Percentiles rank a stretch among this genome's conserved stretches.
These are phyloP conservation scores for Cyanistes caeruleus DNA, from an alignment of 2,113 vertebrate genomes.

Conservation along the genomic window DNA sequence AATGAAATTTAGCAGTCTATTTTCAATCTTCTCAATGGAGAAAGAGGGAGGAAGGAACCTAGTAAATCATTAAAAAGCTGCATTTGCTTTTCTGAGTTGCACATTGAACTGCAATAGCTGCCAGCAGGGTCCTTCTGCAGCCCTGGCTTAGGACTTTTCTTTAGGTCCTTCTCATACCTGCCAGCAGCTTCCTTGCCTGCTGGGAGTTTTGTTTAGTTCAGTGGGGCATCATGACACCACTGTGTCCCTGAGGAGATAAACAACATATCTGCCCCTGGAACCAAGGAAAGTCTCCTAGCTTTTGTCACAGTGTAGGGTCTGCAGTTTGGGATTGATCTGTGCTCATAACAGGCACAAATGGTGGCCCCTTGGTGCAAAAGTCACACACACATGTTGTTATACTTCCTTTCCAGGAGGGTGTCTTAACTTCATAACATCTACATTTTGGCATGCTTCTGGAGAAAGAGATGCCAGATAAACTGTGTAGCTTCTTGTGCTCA, in stretches of 20 bases:
- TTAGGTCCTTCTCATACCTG: background rate
- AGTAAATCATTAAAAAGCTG: background rate
- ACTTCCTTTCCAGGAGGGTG: background rate
- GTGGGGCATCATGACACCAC: rapidly evolving
- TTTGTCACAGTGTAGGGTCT: background rate
- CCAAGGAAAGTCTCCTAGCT: background rate
- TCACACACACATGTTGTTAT: background rate
- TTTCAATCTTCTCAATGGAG: background rate
- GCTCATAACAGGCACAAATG: background rate
- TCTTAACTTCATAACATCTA: background rate
- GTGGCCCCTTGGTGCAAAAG: background rate
- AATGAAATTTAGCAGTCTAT: background rate
- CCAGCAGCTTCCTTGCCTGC: background rate
- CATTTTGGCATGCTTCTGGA: background rate
- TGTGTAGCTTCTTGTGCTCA: background rate
- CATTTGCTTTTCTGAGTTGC: background rate
- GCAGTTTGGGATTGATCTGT: background rate
- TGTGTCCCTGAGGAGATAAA: background rate
- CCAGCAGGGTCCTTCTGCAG: background rate
- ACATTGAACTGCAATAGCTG: background rate
- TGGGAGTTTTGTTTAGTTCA: background rate
- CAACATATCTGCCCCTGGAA: background rate
- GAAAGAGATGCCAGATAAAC: background rate
- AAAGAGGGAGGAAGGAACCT: background rate
- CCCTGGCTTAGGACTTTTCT: background rate